Evolutionary conservation across 2,797 vertebrate species (phyloP).

Genomic region (Galaxias olidus): DNA sequence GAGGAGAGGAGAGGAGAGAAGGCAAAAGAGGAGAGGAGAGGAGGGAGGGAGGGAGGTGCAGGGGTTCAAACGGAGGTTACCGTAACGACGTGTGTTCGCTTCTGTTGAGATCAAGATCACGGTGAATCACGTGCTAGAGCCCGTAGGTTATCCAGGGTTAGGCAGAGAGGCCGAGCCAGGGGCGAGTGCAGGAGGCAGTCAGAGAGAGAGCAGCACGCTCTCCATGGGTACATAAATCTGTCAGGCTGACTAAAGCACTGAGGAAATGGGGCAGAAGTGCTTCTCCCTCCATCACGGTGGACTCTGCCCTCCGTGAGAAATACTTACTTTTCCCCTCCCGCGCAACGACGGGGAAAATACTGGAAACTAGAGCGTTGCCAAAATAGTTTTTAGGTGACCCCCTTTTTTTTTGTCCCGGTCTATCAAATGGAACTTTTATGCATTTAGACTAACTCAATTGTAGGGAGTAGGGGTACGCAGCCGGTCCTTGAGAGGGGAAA

Average conservation of each 20-base stretch:
- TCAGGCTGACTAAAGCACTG: constrained; percentile 52
- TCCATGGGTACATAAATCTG: constrained; percentile 53
- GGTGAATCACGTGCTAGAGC: constrained; percentile 33
- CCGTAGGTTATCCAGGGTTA: constrained; percentile 17
- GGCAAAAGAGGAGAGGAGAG: too few species aligned
- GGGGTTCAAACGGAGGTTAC: constrained; percentile 16
- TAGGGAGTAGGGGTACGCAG: background rate
- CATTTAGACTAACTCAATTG: constrained; percentile 30
- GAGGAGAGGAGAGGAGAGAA: background rate
- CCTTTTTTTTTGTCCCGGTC: background rate
- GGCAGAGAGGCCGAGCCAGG: background rate
- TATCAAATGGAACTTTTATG: constrained; percentile 8
- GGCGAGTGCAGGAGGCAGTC: constrained; percentile 29
- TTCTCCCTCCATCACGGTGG: constrained; percentile 41
- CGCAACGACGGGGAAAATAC: constrained; percentile 10
- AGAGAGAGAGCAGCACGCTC: constrained; percentile 33
- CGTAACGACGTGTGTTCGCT: background rate
- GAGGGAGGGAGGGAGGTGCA: background rate
- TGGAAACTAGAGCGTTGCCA: constrained; percentile 15
- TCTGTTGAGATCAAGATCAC: constrained; percentile 27
- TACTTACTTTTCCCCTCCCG: constrained; percentile 16
- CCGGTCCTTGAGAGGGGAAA: constrained; percentile 2
- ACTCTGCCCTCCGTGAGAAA: constrained; percentile 38
- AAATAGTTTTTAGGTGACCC: constrained; percentile 18
- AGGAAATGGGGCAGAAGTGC: constrained; percentile 61